Evolutionary conservation across 2,113 vertebrate genomes (phyloP).

Genomic region (Scopus umbretta): DNA sequence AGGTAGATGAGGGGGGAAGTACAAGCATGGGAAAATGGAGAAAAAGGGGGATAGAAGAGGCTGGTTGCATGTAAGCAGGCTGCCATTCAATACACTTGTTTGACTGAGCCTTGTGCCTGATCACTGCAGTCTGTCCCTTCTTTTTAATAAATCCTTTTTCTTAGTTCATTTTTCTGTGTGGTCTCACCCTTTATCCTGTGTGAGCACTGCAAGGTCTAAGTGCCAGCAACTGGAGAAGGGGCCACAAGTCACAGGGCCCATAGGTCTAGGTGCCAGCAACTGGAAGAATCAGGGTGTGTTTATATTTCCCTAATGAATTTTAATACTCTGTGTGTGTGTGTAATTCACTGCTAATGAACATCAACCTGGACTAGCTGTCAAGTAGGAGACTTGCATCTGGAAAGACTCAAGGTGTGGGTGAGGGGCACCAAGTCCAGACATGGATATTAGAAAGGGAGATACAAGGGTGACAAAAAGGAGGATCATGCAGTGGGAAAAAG

Average conservation of each 20-base stretch:
- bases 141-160: background rate
- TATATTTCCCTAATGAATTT: background rate
- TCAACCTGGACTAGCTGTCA: background rate
- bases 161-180: background rate
- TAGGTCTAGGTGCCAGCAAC: background rate
- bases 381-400: background rate
- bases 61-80: background rate
- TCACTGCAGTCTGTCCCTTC: background rate
- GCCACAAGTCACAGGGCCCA: background rate
- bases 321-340: background rate
- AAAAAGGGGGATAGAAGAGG: background rate
- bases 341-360: background rate
- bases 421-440: background rate
- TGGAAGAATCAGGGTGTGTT: background rate
- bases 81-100: background rate
- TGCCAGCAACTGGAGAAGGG: background rate
- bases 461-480: background rate
- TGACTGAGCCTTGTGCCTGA: background rate
- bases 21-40: background rate
- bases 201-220: background rate
- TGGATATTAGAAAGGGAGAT: background rate
- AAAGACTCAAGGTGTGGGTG: background rate
- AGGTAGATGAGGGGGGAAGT: background rate
- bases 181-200: background rate
- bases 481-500: background rate